phyloP scores from a whole-genome alignment of 2,797 vertebrate species.

The Acrossocheilus wenchowensis region DNA sequence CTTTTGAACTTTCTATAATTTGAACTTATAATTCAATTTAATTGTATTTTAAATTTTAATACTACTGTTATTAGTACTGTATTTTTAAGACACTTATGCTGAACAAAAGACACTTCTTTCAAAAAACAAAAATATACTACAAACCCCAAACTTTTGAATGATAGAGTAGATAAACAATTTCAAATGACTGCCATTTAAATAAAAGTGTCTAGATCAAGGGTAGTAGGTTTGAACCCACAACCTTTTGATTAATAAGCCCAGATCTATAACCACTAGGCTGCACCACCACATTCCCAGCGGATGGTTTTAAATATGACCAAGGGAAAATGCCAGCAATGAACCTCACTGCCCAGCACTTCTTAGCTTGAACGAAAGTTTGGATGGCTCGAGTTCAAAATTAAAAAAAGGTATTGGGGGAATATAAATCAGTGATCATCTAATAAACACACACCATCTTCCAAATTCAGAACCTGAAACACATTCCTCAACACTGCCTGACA shows the following conservation, averaged over 20 bases:
- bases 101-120: background rate
- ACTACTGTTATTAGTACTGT: background rate
- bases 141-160: background rate
- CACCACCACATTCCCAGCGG: background rate
- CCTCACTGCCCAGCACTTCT: background rate
- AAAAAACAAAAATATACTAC: background rate
- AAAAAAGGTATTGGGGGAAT: background rate
- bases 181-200: background rate
- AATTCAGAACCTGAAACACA: background rate
- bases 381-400: background rate
- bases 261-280: background rate
- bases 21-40: background rate
- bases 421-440: conserved; percentile 8
- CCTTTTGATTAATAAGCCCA: background rate
- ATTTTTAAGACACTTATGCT: background rate
- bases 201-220: background rate
- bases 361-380: background rate
- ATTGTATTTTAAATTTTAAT: too few species aligned
- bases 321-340: background rate
- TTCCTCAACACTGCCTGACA: conserved; percentile 1
- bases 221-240: background rate
- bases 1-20: background rate
- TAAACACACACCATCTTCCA: conserved; percentile 1
- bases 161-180: background rate
- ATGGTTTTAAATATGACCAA: background rate